Percentiles rank a stretch among this genome's conserved stretches.
Evolutionary conservation across 2,797 vertebrate species (phyloP).

Genomic region (Chloroceryle amazona): DNA sequence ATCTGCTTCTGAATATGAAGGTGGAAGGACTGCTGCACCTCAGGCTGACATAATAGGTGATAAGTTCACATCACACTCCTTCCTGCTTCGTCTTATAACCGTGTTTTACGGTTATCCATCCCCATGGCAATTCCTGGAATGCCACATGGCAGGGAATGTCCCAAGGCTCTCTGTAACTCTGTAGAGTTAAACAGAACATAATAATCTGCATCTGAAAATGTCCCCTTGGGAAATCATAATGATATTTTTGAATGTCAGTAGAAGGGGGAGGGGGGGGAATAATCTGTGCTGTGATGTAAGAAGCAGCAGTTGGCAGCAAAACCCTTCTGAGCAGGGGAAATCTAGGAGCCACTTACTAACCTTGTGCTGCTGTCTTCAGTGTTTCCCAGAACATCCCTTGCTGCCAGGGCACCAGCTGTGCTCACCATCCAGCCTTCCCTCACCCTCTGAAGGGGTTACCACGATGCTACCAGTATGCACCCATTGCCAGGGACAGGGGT

Average conservation of each 20-base stretch:
- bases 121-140: neutral
- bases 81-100: neutral
- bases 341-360: neutral
- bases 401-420: constrained; percentile 28
- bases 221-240: neutral
- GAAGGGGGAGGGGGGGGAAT: too few species aligned
- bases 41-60: neutral
- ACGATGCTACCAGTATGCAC: neutral
- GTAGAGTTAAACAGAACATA: neutral
- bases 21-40: neutral
- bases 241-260: neutral
- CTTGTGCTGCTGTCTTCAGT: neutral
- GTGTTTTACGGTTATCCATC: neutral
- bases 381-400: constrained; percentile 41
- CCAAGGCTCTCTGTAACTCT: neutral
- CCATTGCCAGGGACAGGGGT: fast-evolving
- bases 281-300: neutral
- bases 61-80: neutral
- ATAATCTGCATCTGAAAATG: neutral
- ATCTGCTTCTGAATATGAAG: neutral
- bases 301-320: constrained; percentile 47
- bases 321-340: neutral
- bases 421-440: neutral
- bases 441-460: neutral
- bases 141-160: neutral